Evolutionary conservation across 2,888 invertebrate genomes (phyloP).

Genomic region (Pyrrhosoma nymphula): DNA sequence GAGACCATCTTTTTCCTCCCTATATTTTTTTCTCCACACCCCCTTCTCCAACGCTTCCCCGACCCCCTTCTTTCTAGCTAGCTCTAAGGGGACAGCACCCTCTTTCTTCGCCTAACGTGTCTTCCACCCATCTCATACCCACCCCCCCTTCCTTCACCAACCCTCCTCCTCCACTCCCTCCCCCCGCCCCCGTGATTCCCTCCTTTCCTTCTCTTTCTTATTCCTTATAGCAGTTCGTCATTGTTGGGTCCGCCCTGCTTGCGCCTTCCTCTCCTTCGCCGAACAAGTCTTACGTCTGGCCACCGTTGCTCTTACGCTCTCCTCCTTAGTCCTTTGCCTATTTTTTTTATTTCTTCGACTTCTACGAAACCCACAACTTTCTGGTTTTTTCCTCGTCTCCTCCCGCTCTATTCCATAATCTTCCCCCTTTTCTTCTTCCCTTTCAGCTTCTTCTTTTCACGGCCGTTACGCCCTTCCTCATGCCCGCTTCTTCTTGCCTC

Average conservation of each 20-base stretch:
- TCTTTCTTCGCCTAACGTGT: constrained; percentile 48
- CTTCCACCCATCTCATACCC: neutral
- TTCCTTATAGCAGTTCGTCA: constrained; percentile 34
- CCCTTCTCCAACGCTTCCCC: neutral
- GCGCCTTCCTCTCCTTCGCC: neutral
- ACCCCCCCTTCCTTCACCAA: neutral
- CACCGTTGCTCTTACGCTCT: neutral
- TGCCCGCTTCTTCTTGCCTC: neutral
- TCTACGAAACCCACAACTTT: neutral
- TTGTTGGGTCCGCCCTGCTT: neutral
- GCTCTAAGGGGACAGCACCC: constrained; percentile 11
- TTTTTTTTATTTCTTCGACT: neutral
- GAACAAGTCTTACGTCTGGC: neutral
- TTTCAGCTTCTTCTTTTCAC: constrained; percentile 3
- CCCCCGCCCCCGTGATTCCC: no score
- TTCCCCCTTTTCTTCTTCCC: neutral
- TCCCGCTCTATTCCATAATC: neutral
- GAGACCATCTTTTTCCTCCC: neutral
- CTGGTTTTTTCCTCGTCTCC: constrained; percentile 11
- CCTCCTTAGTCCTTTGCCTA: neutral
- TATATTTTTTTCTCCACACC: neutral
- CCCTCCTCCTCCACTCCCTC: neutral
- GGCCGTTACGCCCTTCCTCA: neutral
- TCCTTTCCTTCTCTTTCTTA: neutral
- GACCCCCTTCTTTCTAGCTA: neutral